Percentiles rank a stretch among this genome's conserved stretches.
Conservation (phyloP, 2,888 invertebrate species). For the Steinernema scapterisci region DNA sequence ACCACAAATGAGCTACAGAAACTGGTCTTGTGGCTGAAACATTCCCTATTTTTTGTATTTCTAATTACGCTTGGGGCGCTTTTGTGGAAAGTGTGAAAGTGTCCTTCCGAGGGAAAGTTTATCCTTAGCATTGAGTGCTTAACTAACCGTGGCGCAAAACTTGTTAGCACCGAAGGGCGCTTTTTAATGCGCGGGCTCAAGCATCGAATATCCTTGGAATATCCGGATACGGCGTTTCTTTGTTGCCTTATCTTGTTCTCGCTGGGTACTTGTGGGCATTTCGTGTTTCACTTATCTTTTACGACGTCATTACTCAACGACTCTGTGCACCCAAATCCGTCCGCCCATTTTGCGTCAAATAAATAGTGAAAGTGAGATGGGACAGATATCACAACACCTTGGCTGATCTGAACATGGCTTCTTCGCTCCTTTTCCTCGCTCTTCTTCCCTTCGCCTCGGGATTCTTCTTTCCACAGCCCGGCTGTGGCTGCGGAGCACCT, state of each 20-base stretch:
- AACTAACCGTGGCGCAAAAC: slow-evolving; percentile 20
- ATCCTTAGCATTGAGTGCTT: not conserved
- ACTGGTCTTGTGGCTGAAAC: no score
- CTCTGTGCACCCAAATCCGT: slow-evolving; percentile 7
- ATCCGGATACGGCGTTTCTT: slow-evolving; percentile 16
- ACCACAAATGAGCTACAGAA: no score
- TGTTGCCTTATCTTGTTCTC: slow-evolving; percentile 21
- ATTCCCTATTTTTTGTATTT: no score
- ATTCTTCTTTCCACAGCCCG: not conserved
- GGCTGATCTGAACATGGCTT: slow-evolving; percentile 5
- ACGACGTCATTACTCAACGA: slow-evolving; percentile 28
- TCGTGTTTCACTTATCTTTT: slow-evolving; percentile 29
- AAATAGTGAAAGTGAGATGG: not conserved
- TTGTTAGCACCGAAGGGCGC: slow-evolving; percentile 4
- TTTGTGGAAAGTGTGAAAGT: no score
- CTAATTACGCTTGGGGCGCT: no score
- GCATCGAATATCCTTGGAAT: not conserved
- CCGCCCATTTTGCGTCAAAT: slow-evolving; percentile 18
- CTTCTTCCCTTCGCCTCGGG: slow-evolving; percentile 18
- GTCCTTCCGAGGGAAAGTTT: not conserved
- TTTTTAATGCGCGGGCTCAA: not conserved
- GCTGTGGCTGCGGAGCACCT: slow-evolving; percentile 33
- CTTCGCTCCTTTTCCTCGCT: slow-evolving; percentile 7
- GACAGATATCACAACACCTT: not conserved
- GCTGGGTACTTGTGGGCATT: not conserved